Base-by-base conservation (phyloP, 2,797 vertebrate species). In the Heterohyrax brucei region DNA sequence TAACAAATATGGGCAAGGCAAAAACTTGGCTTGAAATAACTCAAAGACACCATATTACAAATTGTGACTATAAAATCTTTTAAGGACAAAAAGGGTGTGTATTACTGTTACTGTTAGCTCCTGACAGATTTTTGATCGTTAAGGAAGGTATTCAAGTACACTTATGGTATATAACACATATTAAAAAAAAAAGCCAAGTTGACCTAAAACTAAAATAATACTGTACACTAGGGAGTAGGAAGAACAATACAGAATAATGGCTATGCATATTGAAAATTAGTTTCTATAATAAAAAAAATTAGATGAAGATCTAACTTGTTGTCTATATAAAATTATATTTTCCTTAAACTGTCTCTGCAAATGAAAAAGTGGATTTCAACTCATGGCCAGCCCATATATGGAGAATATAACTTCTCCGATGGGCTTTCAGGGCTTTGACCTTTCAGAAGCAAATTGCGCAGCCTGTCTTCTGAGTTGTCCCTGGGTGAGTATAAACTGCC, bases 191-290 rank as follows among this genome's bases (percentile, higher is more conserved):
- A 64, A n/a, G 18, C 26, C 26, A 64, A 10, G 0, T 6, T 85
- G 50, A 81, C n/a, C 48, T 89, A 64, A 93, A 87, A 75, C 44
- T 64, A 90, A 66, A 76, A 84, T 76, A 76, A 84, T 56, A 59
- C 14, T 33, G 0, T 80, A 7, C 0, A 13, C 2, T 28, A 1
- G 8, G 5, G 2, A 59, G 44, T 7, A n/a, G 13, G 22, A 80
- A 90, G 44, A 82, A 4, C 2, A 88, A 4, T 10, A 39, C 10
- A 46, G n/a, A 87, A 59, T 83, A 53, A 70, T 87, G 75, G 33
- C 26, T 6, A 1, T 48, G 53, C 12, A 9, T n/a, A 12, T 7
- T 28, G 24, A 75, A 48, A 30, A 30, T 68, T 79, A 86, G 7
- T 44, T 83, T 6, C 80, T 33, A 46, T 12, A 2, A 10, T 46